Conservation (phyloP, 2,113 vertebrate species). For the Anolis carolinensis region DNA sequence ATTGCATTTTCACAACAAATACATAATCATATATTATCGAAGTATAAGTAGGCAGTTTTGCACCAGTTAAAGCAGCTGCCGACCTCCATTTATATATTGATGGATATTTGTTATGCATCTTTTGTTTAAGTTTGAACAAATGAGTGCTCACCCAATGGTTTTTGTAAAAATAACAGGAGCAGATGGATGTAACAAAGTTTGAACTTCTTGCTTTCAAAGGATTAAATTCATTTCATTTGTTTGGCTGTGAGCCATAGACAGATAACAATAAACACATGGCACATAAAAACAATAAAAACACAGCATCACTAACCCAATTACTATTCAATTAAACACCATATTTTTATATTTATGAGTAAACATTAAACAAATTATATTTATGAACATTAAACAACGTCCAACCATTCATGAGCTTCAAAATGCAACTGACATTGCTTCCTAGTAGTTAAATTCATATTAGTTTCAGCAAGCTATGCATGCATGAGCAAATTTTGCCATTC, state of each 20-base stretch:
- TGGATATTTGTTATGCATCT: conserved; percentile 44
- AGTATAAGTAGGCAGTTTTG: neutral
- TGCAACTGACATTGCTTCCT: neutral
- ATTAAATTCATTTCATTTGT: conserved; percentile 4
- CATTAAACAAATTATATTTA: neutral
- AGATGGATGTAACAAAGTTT: conserved; percentile 56
- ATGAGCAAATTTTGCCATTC: neutral
- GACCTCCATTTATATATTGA: conserved; percentile 28
- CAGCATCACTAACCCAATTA: conserved; percentile 6
- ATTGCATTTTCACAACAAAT: neutral
- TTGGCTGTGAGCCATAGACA: neutral
- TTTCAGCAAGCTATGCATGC: neutral
- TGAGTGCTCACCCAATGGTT: conserved; percentile 34
- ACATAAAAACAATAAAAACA: neutral
- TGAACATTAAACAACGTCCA: neutral
- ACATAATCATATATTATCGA: neutral
- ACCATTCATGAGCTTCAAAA: neutral
- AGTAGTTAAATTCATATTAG: neutral
- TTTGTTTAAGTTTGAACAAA: conserved; percentile 53
- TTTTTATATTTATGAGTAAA: neutral
- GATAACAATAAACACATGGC: neutral
- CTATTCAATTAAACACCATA: conserved; percentile 7
- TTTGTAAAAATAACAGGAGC: conserved; percentile 49
- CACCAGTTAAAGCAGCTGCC: conserved; percentile 12
- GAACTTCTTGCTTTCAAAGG: conserved; percentile 57